phyloP scores from a whole-genome alignment of 2,888 invertebrate species.

The Eupithecia insigniata region DNA sequence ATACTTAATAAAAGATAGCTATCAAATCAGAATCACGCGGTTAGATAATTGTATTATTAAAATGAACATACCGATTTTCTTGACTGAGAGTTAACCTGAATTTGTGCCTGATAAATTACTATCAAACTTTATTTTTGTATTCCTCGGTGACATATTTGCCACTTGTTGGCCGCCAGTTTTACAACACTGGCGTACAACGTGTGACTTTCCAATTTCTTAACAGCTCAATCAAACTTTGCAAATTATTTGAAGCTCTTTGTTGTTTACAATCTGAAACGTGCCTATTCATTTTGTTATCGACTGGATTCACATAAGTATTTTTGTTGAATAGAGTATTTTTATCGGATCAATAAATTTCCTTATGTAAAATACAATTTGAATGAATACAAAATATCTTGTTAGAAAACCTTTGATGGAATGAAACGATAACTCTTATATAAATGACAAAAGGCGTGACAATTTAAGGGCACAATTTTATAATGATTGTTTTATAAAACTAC shows the following conservation, averaged over 20 bases:
- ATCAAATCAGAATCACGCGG: constrained; percentile 19
- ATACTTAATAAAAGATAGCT: constrained; percentile 26
- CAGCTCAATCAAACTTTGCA: background rate
- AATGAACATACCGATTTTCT: constrained; percentile 57
- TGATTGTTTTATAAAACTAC: constrained; percentile 41
- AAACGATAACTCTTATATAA: constrained; percentile 28
- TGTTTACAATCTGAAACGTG: background rate
- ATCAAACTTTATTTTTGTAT: constrained; percentile 21
- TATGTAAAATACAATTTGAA: constrained; percentile 11
- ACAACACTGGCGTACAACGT: constrained; percentile 37
- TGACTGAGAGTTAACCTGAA: constrained; percentile 54
- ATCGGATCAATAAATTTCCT: constrained; percentile 15
- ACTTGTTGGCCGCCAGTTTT: constrained; percentile 34
- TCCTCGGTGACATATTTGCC: constrained; percentile 33
- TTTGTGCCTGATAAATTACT: constrained; percentile 57
- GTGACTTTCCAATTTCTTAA: constrained; percentile 10
- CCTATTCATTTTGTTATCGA: constrained; percentile 20
- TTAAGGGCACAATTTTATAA: constrained; percentile 36
- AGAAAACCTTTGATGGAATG: constrained; percentile 19
- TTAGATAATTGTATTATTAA: constrained; percentile 8
- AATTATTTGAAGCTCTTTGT: background rate
- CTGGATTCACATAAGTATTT: constrained; percentile 21
- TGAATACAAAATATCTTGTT: constrained; percentile 18
- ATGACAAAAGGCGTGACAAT: constrained; percentile 28
- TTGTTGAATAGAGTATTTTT: constrained; percentile 17